phyloP scores from a whole-genome alignment of 2,113 vertebrate species.

The Actinemys pallida region DNA sequence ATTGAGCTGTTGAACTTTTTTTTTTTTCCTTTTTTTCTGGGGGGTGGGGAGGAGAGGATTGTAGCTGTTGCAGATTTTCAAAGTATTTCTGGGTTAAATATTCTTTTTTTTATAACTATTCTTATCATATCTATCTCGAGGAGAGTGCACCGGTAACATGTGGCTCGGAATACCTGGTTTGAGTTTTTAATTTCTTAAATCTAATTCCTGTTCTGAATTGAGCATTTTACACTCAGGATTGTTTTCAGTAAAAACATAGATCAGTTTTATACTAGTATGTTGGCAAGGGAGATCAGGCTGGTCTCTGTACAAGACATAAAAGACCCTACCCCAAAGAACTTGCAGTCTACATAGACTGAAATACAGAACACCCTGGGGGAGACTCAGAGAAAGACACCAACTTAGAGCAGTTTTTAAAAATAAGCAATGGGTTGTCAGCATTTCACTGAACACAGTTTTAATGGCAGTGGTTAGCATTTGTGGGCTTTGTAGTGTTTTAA shows the following conservation, averaged over 20 bases:
- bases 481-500: not conserved
- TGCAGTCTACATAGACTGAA: not conserved
- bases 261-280: not conserved
- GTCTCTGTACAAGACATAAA: not conserved
- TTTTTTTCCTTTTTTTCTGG: not conserved
- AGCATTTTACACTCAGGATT: not conserved
- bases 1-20: not conserved
- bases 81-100: not conserved
- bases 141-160: not conserved
- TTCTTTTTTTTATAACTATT: not conserved
- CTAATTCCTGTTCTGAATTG: not conserved
- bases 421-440: not conserved
- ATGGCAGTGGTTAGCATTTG: not conserved
- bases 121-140: not conserved
- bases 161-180: not conserved
- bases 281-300: not conserved
- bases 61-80: not conserved
- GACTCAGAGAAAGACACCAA: not conserved
- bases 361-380: not conserved
- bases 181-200: not conserved
- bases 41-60: not conserved
- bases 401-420: not conserved
- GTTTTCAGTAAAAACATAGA: not conserved
- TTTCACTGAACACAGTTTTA: not conserved
- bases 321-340: not conserved